Percentiles rank a stretch among this genome's conserved stretches.
These are phyloP conservation scores for Epinotia nisella DNA, from an alignment of 2,888 invertebrate genomes.

Conservation along the genomic window DNA sequence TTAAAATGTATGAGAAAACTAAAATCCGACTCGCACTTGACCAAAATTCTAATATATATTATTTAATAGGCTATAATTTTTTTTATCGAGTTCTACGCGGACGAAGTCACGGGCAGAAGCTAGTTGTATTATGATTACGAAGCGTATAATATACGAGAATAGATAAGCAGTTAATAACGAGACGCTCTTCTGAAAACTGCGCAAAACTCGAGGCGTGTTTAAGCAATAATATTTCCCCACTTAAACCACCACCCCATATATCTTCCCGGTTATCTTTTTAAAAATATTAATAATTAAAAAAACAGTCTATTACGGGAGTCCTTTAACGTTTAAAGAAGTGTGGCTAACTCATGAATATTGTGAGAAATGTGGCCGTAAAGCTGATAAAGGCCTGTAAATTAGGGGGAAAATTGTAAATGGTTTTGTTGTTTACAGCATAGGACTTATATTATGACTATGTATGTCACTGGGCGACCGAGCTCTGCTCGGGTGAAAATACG, in stretches of 20 bases:
- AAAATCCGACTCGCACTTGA: no score
- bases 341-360: conserved; percentile 49
- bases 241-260: conserved; percentile 17
- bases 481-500: no score
- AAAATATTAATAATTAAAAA: conserved; percentile 42
- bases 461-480: no score
- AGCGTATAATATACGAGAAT: not conserved
- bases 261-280: conserved; percentile 36
- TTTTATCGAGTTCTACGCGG: no score
- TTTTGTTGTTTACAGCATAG: conserved; percentile 34
- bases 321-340: conserved; percentile 38
- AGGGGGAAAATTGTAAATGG: conserved; percentile 52
- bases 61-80: no score
- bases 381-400: conserved; percentile 65
- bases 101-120: no score
- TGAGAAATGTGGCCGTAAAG: conserved; percentile 59
- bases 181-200: not conserved
- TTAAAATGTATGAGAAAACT: no score
- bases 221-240: conserved; percentile 22
- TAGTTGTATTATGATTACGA: no score
- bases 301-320: conserved; percentile 40
- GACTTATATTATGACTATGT: not conserved
- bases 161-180: not conserved
- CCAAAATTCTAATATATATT: no score
- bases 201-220: conserved; percentile 2